A percentile compares a stretch with the other conserved stretches of the same genome.
These are phyloP conservation scores for Potorous gilbertii DNA, from an alignment of 2,797 vertebrate genomes.

Conservation along the genomic window DNA sequence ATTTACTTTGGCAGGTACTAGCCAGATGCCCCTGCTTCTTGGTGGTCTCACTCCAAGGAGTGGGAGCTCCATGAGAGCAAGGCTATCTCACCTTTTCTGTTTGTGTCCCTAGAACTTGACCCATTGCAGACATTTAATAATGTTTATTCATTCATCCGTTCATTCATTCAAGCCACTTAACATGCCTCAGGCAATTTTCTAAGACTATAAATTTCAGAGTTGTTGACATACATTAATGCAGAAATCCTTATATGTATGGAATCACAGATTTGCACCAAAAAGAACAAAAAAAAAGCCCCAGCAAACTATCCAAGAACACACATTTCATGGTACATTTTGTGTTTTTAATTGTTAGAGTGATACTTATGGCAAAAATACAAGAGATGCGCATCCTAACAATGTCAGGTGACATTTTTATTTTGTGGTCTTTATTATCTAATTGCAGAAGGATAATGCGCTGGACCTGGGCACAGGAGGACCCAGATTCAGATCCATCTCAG, in stretches of 20 bases:
- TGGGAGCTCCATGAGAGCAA: not conserved
- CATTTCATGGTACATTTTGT: not conserved
- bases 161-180: not conserved
- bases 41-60: not conserved
- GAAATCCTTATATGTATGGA: not conserved
- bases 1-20: not conserved
- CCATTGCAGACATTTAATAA: not conserved
- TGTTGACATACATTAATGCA: not conserved
- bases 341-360: not conserved
- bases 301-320: no score
- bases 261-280: not conserved
- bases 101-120: not conserved
- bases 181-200: not conserved
- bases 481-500: not conserved
- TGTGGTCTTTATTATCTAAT: not conserved
- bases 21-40: not conserved
- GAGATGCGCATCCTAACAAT: not conserved
- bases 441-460: not conserved
- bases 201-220: not conserved
- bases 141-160: not conserved
- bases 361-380: not conserved
- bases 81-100: not conserved
- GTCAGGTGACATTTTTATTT: not conserved
- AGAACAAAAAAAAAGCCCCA: not conserved
- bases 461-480: not conserved